A percentile compares a stretch with the other conserved stretches of the same genome.
Evolutionary conservation across 2,113 vertebrate genomes (phyloP).

Genomic region (Pteronura brasiliensis): DNA sequence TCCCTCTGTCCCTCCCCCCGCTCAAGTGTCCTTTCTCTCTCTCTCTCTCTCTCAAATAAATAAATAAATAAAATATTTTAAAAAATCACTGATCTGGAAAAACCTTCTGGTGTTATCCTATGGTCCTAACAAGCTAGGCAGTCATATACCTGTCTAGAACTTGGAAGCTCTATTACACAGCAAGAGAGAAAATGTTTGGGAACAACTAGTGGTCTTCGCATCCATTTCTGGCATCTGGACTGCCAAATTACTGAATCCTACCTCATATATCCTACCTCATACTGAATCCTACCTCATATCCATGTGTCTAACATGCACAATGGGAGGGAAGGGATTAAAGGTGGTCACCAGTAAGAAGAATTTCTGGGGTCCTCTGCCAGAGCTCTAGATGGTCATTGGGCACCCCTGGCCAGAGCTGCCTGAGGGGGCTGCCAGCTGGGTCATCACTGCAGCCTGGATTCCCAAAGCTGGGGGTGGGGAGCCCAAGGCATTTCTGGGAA

Average conservation of each 20-base stretch:
- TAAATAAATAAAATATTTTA: background rate
- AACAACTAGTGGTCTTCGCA: background rate
- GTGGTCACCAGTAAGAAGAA: background rate
- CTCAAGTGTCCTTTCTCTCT: too few species aligned
- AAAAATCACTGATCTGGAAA: background rate
- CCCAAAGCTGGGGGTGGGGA: background rate
- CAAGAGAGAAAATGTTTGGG: background rate
- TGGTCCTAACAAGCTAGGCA: background rate
- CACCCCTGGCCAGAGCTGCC: background rate
- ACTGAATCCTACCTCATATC: background rate
- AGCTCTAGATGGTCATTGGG: background rate
- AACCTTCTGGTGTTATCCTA: background rate
- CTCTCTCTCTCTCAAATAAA: background rate
- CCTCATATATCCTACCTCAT: background rate
- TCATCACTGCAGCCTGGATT: background rate
- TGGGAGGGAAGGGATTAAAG: background rate
- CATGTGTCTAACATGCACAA: background rate
- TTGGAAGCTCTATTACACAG: background rate
- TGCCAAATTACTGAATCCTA: background rate
- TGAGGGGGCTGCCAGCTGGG: fast-evolving
- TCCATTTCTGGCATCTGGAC: background rate
- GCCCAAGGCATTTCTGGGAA: background rate
- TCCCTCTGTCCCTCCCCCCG: background rate
- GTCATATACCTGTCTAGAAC: background rate
- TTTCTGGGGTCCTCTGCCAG: background rate